These are phyloP conservation scores for Littorina saxatilis DNA, from an alignment of 1,140 invertebrate genomes.

Conservation along the genomic window DNA sequence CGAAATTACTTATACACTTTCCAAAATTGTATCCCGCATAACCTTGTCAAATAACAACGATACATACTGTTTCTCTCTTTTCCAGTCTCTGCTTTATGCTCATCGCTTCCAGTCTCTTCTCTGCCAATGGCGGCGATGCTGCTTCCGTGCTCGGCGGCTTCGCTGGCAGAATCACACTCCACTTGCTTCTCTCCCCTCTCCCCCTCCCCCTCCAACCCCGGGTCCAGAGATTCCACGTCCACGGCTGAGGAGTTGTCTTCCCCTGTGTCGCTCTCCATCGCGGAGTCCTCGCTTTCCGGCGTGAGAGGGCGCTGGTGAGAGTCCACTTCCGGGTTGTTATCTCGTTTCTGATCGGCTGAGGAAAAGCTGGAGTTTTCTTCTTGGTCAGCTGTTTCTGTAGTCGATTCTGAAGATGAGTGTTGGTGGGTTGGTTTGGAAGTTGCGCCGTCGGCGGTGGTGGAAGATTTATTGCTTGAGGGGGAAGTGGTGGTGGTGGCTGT, in stretches of 20 bases:
- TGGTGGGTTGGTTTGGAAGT: background rate
- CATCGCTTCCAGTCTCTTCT: background rate
- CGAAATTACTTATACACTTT: too few relatives aligned
- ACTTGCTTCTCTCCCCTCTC: background rate
- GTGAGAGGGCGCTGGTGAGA: background rate
- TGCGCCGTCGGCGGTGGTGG: too few relatives aligned
- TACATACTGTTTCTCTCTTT: background rate
- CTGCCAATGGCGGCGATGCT: background rate
- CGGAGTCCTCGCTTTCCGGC: conserved; percentile 26
- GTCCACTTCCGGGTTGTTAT: conserved; percentile 5
- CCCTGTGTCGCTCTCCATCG: conserved; percentile 30
- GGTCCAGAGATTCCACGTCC: conserved; percentile 36
- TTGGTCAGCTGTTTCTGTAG: background rate
- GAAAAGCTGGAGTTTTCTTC: too few relatives aligned
- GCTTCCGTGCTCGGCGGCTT: background rate
- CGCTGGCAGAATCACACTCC: conserved; percentile 1
- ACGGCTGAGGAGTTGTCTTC: conserved; percentile 24
- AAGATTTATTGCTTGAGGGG: too few relatives aligned
- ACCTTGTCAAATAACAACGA: too few relatives aligned
- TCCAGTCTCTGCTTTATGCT: background rate
- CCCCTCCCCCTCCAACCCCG: background rate
- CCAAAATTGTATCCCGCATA: too few relatives aligned
- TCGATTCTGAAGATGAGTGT: background rate
- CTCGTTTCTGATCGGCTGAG: background rate
- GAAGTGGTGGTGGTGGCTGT: too few relatives aligned